Conservation (phyloP, 2,113 vertebrate genomes). For the Alouatta palliata region DNA sequence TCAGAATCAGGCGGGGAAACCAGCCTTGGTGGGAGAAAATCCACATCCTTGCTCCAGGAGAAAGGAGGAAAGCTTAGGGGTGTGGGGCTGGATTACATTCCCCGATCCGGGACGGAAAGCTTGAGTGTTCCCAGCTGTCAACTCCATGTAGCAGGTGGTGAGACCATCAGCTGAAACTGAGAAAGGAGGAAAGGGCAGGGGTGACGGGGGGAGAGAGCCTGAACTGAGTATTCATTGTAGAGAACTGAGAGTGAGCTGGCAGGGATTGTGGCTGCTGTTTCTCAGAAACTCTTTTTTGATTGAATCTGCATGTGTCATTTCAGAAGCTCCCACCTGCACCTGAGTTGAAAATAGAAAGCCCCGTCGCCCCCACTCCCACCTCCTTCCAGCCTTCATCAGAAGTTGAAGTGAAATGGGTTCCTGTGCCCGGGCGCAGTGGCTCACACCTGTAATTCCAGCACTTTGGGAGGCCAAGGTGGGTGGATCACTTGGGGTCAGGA, state of each 20-base stretch:
- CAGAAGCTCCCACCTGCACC: conserved; percentile 39
- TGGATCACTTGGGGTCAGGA: too few relatives aligned
- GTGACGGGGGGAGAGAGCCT: background rate
- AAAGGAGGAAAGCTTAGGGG: too few relatives aligned
- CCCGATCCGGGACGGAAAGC: background rate
- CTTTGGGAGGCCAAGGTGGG: too few relatives aligned
- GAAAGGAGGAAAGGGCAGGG: background rate
- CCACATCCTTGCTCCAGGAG: accelerated
- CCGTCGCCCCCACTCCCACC: background rate
- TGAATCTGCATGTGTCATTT: background rate
- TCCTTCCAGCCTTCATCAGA: background rate
- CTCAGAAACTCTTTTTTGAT: background rate
- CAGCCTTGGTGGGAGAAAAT: background rate
- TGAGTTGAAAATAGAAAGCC: conserved; percentile 46
- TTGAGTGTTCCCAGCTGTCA: background rate
- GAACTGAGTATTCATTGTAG: background rate
- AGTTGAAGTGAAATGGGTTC: background rate
- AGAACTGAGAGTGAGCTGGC: background rate
- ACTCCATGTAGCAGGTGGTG: background rate
- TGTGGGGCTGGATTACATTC: background rate
- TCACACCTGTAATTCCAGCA: too few relatives aligned
- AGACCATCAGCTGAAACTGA: background rate
- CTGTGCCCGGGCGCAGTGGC: accelerated
- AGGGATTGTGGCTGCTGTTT: too few relatives aligned
- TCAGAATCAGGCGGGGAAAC: background rate